Evolutionary conservation across 92 coral and sea anemone species (phyloP).

Genomic region (Zoanthus sociatus): DNA sequence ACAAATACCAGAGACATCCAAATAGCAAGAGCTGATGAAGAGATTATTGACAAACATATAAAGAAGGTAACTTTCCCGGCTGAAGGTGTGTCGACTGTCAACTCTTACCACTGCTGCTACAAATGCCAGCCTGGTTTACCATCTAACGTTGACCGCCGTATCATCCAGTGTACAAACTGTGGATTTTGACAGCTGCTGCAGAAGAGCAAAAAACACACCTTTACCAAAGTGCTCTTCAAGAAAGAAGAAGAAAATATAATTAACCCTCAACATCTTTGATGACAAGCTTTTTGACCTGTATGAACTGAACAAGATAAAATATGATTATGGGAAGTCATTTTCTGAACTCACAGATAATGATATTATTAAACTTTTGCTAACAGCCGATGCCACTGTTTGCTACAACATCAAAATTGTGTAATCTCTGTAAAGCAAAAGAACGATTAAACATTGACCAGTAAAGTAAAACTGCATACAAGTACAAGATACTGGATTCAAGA

Average conservation of each 20-base stretch:
- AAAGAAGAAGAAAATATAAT: background rate
- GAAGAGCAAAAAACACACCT: slow-evolving; percentile 47
- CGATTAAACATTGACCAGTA: background rate
- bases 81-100: slow-evolving; percentile 56
- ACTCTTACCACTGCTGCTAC: slow-evolving; percentile 52
- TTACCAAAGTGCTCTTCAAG: slow-evolving; percentile 48
- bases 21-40: slow-evolving; percentile 49
- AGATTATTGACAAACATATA: slow-evolving; percentile 44
- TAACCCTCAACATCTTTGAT: slow-evolving; percentile 53
- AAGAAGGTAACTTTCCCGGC: slow-evolving; percentile 53
- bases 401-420: slow-evolving; percentile 1
- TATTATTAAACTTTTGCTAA: slow-evolving; percentile 14
- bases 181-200: slow-evolving; percentile 54
- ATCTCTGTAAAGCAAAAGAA: slow-evolving; percentile 20
- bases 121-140: slow-evolving; percentile 57
- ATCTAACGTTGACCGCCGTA: background rate
- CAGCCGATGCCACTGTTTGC: slow-evolving; percentile 24
- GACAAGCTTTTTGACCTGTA: slow-evolving; percentile 35
- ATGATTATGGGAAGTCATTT: background rate
- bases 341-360: slow-evolving; percentile 24
- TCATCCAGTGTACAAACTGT: slow-evolving; percentile 58
- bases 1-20: slow-evolving; percentile 19
- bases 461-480: background rate
- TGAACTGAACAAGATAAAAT: slow-evolving; percentile 3
- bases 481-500: slow-evolving; percentile 4